Evolutionary conservation across 2,888 invertebrate genomes (phyloP).

Genomic region (Melinaea marsaeus): DNA sequence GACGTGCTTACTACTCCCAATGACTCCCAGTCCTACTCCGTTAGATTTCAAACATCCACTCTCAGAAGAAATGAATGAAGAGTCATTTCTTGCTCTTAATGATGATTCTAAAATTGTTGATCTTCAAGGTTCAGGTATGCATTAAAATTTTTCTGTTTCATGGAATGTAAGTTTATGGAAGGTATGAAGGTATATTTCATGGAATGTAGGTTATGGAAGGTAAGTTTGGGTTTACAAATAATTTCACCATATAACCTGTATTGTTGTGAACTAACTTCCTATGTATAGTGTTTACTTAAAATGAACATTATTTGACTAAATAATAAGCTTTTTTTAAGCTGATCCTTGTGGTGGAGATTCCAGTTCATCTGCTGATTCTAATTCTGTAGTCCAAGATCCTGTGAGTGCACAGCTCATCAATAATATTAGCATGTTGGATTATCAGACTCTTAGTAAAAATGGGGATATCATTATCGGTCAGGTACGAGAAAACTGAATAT

Average conservation of each 20-base stretch:
- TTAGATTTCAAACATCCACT: constrained; percentile 79
- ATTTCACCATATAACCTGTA: too few relatives aligned
- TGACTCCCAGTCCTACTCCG: constrained; percentile 79
- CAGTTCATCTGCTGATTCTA: constrained; percentile 73
- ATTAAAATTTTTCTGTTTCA: neutral
- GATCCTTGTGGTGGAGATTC: constrained; percentile 67
- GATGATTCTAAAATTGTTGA: constrained; percentile 56
- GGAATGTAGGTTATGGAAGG: too few relatives aligned
- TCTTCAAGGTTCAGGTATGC: constrained; percentile 57
- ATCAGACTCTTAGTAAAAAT: constrained; percentile 73
- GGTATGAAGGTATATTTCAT: too few relatives aligned
- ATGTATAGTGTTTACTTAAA: neutral
- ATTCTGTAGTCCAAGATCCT: constrained; percentile 71
- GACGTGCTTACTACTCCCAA: constrained; percentile 79
- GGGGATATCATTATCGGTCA: constrained; percentile 67
- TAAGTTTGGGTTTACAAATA: too few relatives aligned
- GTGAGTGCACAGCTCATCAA: constrained; percentile 76
- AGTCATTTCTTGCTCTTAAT: constrained; percentile 59
- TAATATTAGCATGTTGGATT: constrained; percentile 75
- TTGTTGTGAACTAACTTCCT: too few relatives aligned
- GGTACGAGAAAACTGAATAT: constrained; percentile 41
- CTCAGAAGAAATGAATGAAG: constrained; percentile 73
- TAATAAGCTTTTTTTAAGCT: constrained; percentile 30
- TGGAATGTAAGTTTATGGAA: neutral
- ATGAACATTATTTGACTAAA: neutral